Evolutionary conservation across 2,797 vertebrate species (phyloP), one percentile per base, ranked within the genome.

Genomic region (Phataginus tricuspis): DNA sequence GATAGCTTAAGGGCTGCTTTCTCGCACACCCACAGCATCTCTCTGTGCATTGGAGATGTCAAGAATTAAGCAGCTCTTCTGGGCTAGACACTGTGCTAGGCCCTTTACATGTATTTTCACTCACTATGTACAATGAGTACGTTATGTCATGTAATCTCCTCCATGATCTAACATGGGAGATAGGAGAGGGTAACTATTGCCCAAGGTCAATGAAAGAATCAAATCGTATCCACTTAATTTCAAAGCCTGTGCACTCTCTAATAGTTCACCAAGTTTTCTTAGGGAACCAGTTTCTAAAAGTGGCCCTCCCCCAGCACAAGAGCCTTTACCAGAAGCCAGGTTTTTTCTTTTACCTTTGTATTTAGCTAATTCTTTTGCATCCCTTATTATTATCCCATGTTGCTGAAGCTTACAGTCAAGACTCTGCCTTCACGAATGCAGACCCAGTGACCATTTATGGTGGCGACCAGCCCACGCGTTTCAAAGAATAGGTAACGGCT

Each of bases 201-300:
- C 25, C 55, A 66, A 27, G 7, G 7, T 72, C 92, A 77, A 31
- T 5, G 42, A 55, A 80, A 4, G 7, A 39, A 57, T 79, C 49
- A 49, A 74, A 66, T 87, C 66, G 61, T 23, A 82, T 11, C 66
- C 27, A 49, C 51, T 84, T 93, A 31, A 59, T 64, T 82, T 68
- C 75, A 82, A 86, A 42, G 34, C 45, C 72, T 53, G 1, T 61
- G 63, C 3, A 13, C 25, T 13, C 34, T 57, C n/a, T 31, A 37
- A 18, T 23, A 66, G 31, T 42, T 68, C 7, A 82, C n/a, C 29
- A 55, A 4, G 8, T 53, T 71, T 89, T 78, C 85, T 91, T n/a
- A 42, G 72, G 42, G 14, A 80, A 84, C 66, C 45, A 10, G 31
- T 45, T 71, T 61, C 57, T 71, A 3, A 25, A 55, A 66, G 75